Conservation (phyloP, 2,888 invertebrate species). For the Drosophila algonquin region DNA sequence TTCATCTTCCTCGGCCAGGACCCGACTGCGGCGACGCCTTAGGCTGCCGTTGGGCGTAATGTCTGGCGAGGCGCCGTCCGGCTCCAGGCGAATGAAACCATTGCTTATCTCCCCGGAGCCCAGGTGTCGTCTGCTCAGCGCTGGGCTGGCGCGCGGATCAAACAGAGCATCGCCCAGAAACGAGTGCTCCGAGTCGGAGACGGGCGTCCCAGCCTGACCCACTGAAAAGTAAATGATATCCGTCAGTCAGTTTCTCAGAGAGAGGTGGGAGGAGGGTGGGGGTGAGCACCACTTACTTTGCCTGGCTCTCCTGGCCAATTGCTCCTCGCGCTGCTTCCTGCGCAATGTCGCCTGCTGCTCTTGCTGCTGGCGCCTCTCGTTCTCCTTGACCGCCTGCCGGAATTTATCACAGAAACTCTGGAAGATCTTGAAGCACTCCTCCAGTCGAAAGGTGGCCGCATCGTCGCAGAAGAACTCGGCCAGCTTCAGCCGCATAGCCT, state of each 20-base stretch:
- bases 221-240: slow-evolving; percentile 81
- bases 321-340: slow-evolving; percentile 90
- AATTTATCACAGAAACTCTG: slow-evolving; percentile 95
- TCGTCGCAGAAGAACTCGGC: slow-evolving; percentile 98
- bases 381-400: slow-evolving; percentile 92
- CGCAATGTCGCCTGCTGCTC: slow-evolving; percentile 94
- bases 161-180: slow-evolving; percentile 90
- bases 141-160: slow-evolving; percentile 90
- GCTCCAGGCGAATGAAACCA: slow-evolving; percentile 76
- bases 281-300: slow-evolving; percentile 84
- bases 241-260: not conserved
- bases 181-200: slow-evolving; percentile 89
- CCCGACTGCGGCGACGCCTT: slow-evolving; percentile 91
- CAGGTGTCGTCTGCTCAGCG: slow-evolving; percentile 87
- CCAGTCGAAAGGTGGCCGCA: slow-evolving; percentile 93
- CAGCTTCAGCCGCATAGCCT: slow-evolving; percentile 90
- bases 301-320: slow-evolving; percentile 87
- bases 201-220: slow-evolving; percentile 89
- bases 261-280: not conserved
- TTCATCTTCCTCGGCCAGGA: slow-evolving; percentile 93
- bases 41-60: slow-evolving; percentile 95
- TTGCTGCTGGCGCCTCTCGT: slow-evolving; percentile 91
- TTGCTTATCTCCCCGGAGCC: slow-evolving; percentile 85
- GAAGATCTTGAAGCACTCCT: slow-evolving; percentile 96
- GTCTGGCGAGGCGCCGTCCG: slow-evolving; percentile 85